Percentiles rank a stretch among this genome's conserved stretches.
phyloP scores from a whole-genome alignment of 2,888 invertebrate species.

The Diplolepis rosae region DNA sequence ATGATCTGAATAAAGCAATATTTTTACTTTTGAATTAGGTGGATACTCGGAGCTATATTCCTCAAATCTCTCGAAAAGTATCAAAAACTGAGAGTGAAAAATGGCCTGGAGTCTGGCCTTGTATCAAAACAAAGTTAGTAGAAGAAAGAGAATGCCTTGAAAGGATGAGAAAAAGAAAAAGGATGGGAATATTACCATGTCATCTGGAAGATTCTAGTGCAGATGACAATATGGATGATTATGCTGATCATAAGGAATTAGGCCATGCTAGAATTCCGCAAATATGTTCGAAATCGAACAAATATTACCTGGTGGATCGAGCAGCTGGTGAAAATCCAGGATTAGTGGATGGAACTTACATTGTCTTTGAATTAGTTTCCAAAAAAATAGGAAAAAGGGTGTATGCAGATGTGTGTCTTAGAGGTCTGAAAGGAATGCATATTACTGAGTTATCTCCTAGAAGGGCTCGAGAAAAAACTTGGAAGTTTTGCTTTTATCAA shows the following conservation, averaged over 20 bases:
- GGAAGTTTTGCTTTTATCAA: constrained; percentile 69
- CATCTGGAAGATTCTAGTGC: constrained; percentile 38
- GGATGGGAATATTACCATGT: constrained; percentile 54
- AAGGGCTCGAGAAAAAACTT: constrained; percentile 60
- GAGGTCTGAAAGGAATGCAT: constrained; percentile 66
- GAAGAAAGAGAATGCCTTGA: constrained; percentile 42
- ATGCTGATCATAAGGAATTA: constrained; percentile 60
- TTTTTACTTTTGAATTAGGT: background rate
- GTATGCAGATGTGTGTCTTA: constrained; percentile 60
- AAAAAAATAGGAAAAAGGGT: constrained; percentile 42
- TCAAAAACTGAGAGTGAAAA: constrained; percentile 42
- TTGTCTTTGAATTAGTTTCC: constrained; percentile 53
- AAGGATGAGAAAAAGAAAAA: constrained; percentile 44
- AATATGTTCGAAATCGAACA: constrained; percentile 10
- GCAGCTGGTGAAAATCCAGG: constrained; percentile 59
- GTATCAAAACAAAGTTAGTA: constrained; percentile 49
- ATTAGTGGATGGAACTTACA: constrained; percentile 66
- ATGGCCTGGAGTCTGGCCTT: constrained; percentile 60
- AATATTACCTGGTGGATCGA: constrained; percentile 52
- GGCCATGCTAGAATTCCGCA: constrained; percentile 62
- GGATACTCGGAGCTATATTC: background rate
- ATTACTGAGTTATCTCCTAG: constrained; percentile 54
- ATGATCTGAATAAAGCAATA: background rate
- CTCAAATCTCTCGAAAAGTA: background rate
- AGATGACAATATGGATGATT: constrained; percentile 51